Percentiles rank a stretch among this genome's conserved stretches.
Conservation (phyloP, 2,888 invertebrate species). For the Spicauda simplicius region DNA sequence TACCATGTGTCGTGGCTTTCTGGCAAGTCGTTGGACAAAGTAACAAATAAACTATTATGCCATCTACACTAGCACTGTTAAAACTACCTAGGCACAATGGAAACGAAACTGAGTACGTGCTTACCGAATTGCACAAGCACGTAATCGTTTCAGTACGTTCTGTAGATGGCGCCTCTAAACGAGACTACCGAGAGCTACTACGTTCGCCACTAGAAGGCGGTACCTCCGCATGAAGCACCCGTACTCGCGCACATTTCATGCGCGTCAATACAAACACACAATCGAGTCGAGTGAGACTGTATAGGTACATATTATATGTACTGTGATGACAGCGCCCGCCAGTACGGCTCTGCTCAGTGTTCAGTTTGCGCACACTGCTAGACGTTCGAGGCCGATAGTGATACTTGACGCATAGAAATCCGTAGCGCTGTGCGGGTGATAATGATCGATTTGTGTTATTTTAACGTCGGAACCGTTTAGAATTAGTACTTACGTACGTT, state of each 20-base stretch:
- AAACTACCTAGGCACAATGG: not conserved
- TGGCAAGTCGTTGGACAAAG: not conserved
- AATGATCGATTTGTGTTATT: conserved; percentile 64
- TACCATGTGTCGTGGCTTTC: no score
- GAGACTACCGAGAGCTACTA: not conserved
- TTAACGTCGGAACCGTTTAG: conserved; percentile 49
- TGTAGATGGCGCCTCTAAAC: conserved; percentile 50
- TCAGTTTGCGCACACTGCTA: conserved; percentile 69
- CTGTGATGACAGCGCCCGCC: conserved; percentile 68
- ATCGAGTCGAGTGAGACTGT: conserved; percentile 52
- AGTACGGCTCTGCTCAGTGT: conserved; percentile 53
- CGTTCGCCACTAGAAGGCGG: conserved; percentile 16
- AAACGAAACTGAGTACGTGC: not conserved
- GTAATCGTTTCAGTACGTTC: not conserved
- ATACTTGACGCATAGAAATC: conserved; percentile 61
- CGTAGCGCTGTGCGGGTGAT: conserved; percentile 61
- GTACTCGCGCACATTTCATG: conserved; percentile 65
- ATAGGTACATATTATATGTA: conserved; percentile 57
- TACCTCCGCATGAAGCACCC: conserved; percentile 10
- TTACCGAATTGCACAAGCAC: not conserved
- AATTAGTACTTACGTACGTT: conserved; percentile 47
- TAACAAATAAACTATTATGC: not conserved
- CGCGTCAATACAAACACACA: conserved; percentile 80
- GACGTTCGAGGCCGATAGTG: conserved; percentile 71
- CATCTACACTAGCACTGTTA: not conserved